phyloP scores from a whole-genome alignment of 2,113 vertebrate genomes.

The Indri indri region DNA sequence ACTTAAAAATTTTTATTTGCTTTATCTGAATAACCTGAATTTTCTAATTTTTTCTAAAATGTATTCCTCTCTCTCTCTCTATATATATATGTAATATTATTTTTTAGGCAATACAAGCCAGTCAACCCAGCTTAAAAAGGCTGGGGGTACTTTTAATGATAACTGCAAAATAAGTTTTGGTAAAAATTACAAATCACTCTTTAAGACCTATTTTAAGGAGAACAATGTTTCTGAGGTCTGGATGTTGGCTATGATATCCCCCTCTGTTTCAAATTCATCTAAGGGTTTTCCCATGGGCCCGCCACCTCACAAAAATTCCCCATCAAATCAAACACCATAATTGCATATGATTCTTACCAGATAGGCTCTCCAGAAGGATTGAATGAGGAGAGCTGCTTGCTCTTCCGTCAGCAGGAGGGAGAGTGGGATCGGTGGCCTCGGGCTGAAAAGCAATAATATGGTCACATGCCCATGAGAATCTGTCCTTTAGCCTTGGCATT shows the following conservation, averaged over 20 bases:
- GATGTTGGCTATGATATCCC: conserved; percentile 64
- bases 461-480: conserved; percentile 5
- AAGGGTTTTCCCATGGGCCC: conserved; percentile 68
- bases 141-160: neutral
- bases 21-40: neutral
- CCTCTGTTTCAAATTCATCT: conserved; percentile 72
- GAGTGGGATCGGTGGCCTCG: conserved; percentile 87
- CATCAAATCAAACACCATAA: conserved; percentile 60
- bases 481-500: neutral
- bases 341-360: conserved; percentile 85
- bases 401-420: conserved; percentile 89
- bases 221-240: conserved; percentile 66
- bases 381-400: conserved; percentile 88
- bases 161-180: conserved; percentile 9
- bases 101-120: neutral
- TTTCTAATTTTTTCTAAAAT: neutral
- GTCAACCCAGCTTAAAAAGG: neutral
- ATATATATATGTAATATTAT: neutral
- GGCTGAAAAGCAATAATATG: conserved; percentile 82
- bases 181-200: conserved; percentile 57
- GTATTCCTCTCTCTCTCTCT: neutral
- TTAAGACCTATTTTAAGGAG: conserved; percentile 56
- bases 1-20: neutral
- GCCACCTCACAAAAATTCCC: conserved; percentile 66
- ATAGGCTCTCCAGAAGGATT: conserved; percentile 95